Base-by-base conservation (phyloP, 2,113 vertebrate genomes). In the Tachuris rubrigastra region DNA sequence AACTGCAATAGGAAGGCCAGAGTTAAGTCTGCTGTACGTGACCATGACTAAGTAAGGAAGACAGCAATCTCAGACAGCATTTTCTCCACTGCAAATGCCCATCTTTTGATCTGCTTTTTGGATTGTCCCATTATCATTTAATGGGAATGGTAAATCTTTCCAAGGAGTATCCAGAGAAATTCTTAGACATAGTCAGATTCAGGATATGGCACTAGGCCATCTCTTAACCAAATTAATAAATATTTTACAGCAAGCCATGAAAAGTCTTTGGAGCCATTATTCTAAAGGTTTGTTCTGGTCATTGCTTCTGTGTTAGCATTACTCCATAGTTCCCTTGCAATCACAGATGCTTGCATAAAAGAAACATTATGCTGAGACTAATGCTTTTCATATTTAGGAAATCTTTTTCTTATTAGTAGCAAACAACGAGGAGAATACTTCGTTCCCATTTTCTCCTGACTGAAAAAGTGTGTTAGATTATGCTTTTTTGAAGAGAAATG, bases 171-270 rank as follows among this genome's bases (percentile, higher is more conserved):
- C 55, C 67, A 83, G 50, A 75, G 46, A 66, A 87, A 76, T 68
- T 94, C 62, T 93, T 80, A 79, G 71, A 79, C 35, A 59, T 22
- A 83, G 75, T 75, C 53, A 85, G 39, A 90, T 84, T 68, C 65
- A 90, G 85, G 60, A 75, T 83, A 75, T 90, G 95, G 93, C 85
- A 74, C 30, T 52, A 89, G 42, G 76, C 90, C 82, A 90, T 80
- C 42, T 74, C 63, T 87, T 91, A 88, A 81, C 44, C 52, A 96
- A 94, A 96, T 96, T 93, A 92, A 92, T 93, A 93, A 88, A 86
- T 81, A 92, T 50, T 83, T 91, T 74, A 85, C 24, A 67, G 41
- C n/a, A 89, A 92, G 47, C 22, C 25, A 86, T 72, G 85, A 60
- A 86, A 89, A 90, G 56, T 60, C 56, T 84, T 84, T 94, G 72